Evolutionary conservation across 2,113 vertebrate species (phyloP).

Genomic region (Xiphorhynchus elegans): DNA sequence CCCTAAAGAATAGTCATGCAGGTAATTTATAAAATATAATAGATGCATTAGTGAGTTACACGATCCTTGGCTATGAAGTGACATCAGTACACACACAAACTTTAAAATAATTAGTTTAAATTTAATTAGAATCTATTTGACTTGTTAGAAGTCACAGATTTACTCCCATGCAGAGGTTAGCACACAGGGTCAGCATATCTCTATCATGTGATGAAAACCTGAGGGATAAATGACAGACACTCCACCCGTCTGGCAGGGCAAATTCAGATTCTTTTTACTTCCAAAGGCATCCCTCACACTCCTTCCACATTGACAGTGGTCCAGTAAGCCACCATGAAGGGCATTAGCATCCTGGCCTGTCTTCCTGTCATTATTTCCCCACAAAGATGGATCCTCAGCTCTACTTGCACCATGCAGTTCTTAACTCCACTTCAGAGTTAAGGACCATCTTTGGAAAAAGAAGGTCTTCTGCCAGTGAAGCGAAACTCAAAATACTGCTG

Average conservation of each 20-base stretch:
- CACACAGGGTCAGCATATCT: not conserved
- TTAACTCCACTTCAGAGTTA: not conserved
- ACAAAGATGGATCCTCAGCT: not conserved
- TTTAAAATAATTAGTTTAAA: not conserved
- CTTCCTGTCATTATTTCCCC: not conserved
- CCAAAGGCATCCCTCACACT: not conserved
- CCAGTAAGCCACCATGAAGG: not conserved
- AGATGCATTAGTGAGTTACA: not conserved
- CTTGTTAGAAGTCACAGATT: not conserved
- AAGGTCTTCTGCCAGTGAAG: not conserved
- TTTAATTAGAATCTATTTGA: not conserved
- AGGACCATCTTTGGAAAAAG: not conserved
- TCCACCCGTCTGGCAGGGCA: not conserved
- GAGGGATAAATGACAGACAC: not conserved
- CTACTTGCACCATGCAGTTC: not conserved
- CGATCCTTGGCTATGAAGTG: not conserved
- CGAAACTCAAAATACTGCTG: not conserved
- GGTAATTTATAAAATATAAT: not conserved
- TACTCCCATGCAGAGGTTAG: not conserved
- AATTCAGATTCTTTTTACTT: not conserved
- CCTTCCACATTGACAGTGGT: not conserved
- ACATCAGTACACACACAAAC: not conserved
- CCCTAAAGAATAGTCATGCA: not conserved
- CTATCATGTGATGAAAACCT: fast-evolving
- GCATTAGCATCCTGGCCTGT: not conserved